Conservation (phyloP, 2,888 invertebrate species). For the Spisula solida region DNA sequence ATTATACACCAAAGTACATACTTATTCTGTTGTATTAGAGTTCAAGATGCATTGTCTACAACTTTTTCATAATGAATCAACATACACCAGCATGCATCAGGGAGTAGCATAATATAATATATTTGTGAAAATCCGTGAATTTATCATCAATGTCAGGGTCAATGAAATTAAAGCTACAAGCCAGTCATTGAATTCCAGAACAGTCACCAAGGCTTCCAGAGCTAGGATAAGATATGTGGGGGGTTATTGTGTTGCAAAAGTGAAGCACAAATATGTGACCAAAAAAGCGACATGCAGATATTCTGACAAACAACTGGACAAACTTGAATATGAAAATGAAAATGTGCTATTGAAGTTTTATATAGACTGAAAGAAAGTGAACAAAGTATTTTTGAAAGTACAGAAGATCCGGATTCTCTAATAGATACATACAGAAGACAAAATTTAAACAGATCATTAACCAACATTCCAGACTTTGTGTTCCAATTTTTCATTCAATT, state of each 20-base stretch:
- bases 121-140: conserved; percentile 39
- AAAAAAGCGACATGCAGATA: conserved; percentile 47
- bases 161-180: conserved; percentile 28
- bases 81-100: not conserved
- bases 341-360: conserved; percentile 20
- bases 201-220: conserved; percentile 56
- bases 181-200: conserved; percentile 26
- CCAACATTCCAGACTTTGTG: conserved; percentile 54
- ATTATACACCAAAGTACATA: conserved; percentile 10
- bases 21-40: not conserved
- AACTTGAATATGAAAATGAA: conserved; percentile 39
- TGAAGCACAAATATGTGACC: conserved; percentile 45
- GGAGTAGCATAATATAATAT: conserved; percentile 12
- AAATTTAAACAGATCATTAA: conserved; percentile 60
- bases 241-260: conserved; percentile 60
- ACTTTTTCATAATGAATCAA: conserved; percentile 22
- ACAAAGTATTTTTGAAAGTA: conserved; percentile 45
- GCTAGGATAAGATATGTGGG: conserved; percentile 63
- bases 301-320: conserved; percentile 24
- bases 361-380: conserved; percentile 53
- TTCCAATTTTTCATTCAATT: conserved; percentile 55
- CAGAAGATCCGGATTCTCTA: conserved; percentile 56
- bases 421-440: conserved; percentile 55
- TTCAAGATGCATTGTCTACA: conserved; percentile 14
- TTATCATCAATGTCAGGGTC: conserved; percentile 32